A percentile compares a stretch with the other conserved stretches of the same genome.
phyloP scores from a whole-genome alignment of 2,113 vertebrate species.

The Macquaria ambigua region DNA sequence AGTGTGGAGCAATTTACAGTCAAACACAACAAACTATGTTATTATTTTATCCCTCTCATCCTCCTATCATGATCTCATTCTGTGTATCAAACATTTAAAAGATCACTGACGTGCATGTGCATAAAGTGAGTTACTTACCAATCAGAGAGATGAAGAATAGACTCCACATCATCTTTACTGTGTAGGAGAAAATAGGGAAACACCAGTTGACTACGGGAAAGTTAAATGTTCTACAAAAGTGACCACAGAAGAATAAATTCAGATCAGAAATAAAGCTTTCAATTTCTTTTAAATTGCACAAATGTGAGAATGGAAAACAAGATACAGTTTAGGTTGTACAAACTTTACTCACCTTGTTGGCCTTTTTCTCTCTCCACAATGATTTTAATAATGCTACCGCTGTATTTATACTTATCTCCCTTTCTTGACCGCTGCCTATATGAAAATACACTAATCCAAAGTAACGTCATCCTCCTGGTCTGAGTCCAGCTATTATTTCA shows the following conservation, averaged over 20 bases:
- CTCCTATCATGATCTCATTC: neutral
- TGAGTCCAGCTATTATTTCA: neutral
- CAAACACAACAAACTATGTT: neutral
- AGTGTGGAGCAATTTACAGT: neutral
- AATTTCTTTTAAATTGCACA: neutral
- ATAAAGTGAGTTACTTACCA: slow-evolving; percentile 33
- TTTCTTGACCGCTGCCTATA: neutral
- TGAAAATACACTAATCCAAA: neutral
- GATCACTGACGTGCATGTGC: neutral
- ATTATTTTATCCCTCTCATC: neutral
- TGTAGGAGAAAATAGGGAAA: neutral
- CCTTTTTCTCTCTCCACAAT: neutral
- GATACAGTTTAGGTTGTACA: neutral
- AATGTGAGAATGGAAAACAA: neutral
- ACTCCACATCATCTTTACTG: slow-evolving; percentile 34
- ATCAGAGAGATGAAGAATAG: slow-evolving; percentile 20
- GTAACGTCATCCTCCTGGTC: neutral
- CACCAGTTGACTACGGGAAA: neutral
- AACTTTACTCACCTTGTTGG: neutral
- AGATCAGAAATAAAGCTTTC: neutral
- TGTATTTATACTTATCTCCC: neutral
- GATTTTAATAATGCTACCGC: neutral
- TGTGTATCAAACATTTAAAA: neutral
- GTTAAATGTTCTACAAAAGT: neutral
- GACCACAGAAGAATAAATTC: neutral